phyloP scores from a whole-genome alignment of 2,797 vertebrate species.

The Gorsachius magnificus region DNA sequence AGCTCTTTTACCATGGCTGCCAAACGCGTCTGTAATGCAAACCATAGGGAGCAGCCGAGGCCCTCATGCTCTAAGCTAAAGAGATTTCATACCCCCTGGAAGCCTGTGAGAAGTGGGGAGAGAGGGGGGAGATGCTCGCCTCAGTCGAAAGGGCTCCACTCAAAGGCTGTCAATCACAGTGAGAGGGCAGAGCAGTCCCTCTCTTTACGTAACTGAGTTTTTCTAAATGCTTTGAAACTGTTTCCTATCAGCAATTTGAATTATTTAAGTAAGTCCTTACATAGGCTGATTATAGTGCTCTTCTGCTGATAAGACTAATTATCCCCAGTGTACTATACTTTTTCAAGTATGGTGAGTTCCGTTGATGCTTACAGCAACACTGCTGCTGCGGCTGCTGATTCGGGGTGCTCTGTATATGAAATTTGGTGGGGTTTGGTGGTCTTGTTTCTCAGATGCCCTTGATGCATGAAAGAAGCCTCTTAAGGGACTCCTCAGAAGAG shows the following conservation, averaged over 20 bases:
- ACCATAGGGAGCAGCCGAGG: not conserved
- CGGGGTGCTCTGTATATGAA: not conserved
- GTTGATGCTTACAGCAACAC: constrained; percentile 4
- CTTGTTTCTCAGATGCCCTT: not conserved
- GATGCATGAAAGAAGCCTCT: not conserved
- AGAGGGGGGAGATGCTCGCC: not conserved
- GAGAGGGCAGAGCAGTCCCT: not conserved
- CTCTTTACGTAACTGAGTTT: constrained; percentile 7
- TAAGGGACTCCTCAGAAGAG: constrained; percentile 2
- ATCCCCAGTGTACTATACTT: not conserved
- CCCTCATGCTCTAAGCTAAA: not conserved
- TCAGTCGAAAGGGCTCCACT: not conserved
- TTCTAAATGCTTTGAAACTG: constrained; percentile 36
- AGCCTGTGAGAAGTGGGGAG: not conserved
- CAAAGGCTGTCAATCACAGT: not conserved
- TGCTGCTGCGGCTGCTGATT: not conserved
- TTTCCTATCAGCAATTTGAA: constrained; percentile 47
- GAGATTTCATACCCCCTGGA: not conserved
- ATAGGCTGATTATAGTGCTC: constrained; percentile 20
- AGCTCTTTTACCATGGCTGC: not conserved
- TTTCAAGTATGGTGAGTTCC: not conserved
- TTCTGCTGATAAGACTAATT: constrained; percentile 48
- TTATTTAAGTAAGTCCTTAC: constrained; percentile 44
- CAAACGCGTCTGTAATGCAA: not conserved
- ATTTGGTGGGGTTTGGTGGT: not conserved